These are phyloP conservation scores for Dendroctonus valens DNA, from an alignment of 1,140 invertebrate genomes.

Conservation along the genomic window DNA sequence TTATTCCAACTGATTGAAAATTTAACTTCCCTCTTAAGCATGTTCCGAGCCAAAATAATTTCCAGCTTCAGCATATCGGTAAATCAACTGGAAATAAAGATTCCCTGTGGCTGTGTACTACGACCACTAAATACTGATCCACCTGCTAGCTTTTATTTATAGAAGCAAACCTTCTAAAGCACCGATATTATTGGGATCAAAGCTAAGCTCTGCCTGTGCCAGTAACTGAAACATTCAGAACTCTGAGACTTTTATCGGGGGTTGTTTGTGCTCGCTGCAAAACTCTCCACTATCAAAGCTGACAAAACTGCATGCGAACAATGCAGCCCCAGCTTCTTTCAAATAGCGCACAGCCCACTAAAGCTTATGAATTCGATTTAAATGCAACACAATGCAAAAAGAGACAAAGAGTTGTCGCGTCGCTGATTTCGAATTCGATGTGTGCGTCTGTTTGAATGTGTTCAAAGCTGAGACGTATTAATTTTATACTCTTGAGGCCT, in stretches of 20 bases:
- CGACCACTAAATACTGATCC: too few species aligned
- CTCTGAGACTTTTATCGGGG: not conserved
- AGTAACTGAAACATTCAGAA: constrained; percentile 1
- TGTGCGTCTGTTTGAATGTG: constrained; percentile 7
- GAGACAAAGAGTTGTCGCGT: constrained; percentile 27
- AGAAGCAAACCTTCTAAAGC: too few species aligned
- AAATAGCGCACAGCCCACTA: constrained; percentile 16
- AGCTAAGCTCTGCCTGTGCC: too few species aligned
- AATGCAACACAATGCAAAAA: constrained; percentile 24
- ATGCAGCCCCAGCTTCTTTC: constrained; percentile 22
- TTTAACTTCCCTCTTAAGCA: too few species aligned
- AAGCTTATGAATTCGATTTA: constrained; percentile 33
- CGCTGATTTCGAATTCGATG: constrained; percentile 16
- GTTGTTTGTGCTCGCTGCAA: not conserved
- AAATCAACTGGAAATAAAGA: too few species aligned
- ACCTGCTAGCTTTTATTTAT: too few species aligned
- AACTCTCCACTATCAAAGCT: constrained; percentile 19
- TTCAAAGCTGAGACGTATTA: constrained; percentile 1
- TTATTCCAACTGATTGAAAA: too few species aligned
- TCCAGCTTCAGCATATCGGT: too few species aligned
- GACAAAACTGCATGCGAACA: constrained; percentile 27
- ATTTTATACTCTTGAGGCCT: not conserved
- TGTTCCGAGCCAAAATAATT: too few species aligned
- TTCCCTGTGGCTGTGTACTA: too few species aligned
- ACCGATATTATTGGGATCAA: too few species aligned